These are phyloP conservation scores for Lota lota DNA, from an alignment of 2,113 vertebrate genomes.

Conservation along the genomic window DNA sequence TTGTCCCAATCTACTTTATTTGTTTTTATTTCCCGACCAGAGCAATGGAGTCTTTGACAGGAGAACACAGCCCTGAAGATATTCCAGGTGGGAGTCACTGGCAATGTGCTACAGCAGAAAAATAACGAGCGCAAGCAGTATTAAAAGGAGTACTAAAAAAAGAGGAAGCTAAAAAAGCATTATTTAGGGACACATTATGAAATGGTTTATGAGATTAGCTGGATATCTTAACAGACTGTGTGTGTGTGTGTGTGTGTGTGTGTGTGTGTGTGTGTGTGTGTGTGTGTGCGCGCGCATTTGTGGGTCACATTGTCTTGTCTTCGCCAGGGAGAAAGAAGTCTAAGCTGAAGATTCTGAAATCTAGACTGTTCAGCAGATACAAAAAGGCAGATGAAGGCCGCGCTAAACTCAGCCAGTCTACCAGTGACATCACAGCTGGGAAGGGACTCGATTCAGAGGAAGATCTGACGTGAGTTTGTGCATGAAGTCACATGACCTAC, in stretches of 20 bases:
- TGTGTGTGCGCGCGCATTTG: not conserved
- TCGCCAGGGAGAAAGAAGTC: slow-evolving; percentile 83
- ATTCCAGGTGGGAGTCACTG: slow-evolving; percentile 74
- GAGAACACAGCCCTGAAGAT: slow-evolving; percentile 80
- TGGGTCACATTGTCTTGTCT: not conserved
- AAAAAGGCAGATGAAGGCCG: slow-evolving; percentile 72
- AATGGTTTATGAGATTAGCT: too few relatives aligned
- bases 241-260: slow-evolving; percentile 1
- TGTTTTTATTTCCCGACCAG: slow-evolving; percentile 27
- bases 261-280: not conserved
- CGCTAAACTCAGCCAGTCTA: slow-evolving; percentile 80
- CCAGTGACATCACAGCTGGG: slow-evolving; percentile 70
- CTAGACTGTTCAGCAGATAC: slow-evolving; percentile 80
- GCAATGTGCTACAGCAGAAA: not conserved
- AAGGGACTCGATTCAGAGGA: slow-evolving; percentile 78
- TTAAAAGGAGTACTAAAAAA: not conserved
- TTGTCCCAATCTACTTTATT: not conserved
- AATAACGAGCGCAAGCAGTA: not conserved
- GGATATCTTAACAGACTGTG: not conserved
- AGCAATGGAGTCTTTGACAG: slow-evolving; percentile 78
- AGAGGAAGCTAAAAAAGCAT: not conserved
- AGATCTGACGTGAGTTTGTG: slow-evolving; percentile 63
- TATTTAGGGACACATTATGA: too few relatives aligned
- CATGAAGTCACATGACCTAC: too few relatives aligned
- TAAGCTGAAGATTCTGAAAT: slow-evolving; percentile 82